These are phyloP conservation scores for Ceratina calcarata DNA, from an alignment of 1,140 invertebrate genomes.

Conservation along the genomic window DNA sequence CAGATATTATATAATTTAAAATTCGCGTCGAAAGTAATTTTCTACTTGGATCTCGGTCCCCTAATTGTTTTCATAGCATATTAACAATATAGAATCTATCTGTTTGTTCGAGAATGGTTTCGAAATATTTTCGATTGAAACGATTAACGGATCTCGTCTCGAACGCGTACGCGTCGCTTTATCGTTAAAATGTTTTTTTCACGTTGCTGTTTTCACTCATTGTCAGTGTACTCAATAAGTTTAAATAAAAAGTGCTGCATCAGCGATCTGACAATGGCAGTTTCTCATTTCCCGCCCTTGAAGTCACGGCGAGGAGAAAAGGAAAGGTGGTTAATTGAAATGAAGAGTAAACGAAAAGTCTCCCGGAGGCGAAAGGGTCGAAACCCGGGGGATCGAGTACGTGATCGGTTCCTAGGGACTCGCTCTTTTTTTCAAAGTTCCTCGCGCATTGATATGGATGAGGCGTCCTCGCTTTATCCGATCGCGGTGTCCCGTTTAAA, in stretches of 20 bases:
- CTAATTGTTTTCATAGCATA: conserved; percentile 3
- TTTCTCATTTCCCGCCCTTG: not conserved
- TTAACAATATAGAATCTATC: not conserved
- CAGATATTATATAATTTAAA: not conserved
- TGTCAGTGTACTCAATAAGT: conserved; percentile 38
- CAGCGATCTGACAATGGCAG: not conserved
- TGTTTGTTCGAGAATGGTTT: not conserved
- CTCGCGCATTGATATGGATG: conserved; percentile 61
- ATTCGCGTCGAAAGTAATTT: not conserved
- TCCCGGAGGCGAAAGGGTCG: conserved; percentile 26
- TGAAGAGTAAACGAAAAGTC: conserved; percentile 39
- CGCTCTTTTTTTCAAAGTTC: conserved; percentile 27
- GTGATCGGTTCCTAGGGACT: conserved; percentile 51
- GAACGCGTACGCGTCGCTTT: conserved; percentile 5
- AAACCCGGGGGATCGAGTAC: conserved; percentile 35
- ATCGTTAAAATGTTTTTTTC: conserved; percentile 35
- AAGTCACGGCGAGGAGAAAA: not conserved
- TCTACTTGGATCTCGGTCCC: not conserved
- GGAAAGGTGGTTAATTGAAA: conserved; percentile 33
- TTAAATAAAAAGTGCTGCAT: conserved; percentile 56
- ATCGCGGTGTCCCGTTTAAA: conserved; percentile 52
- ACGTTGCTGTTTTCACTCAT: conserved; percentile 51
- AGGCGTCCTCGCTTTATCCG: conserved; percentile 42
- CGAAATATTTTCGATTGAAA: not conserved
- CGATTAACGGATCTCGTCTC: not conserved